phyloP scores from a whole-genome alignment of 1,140 invertebrate species.

The Atta colombica region DNA sequence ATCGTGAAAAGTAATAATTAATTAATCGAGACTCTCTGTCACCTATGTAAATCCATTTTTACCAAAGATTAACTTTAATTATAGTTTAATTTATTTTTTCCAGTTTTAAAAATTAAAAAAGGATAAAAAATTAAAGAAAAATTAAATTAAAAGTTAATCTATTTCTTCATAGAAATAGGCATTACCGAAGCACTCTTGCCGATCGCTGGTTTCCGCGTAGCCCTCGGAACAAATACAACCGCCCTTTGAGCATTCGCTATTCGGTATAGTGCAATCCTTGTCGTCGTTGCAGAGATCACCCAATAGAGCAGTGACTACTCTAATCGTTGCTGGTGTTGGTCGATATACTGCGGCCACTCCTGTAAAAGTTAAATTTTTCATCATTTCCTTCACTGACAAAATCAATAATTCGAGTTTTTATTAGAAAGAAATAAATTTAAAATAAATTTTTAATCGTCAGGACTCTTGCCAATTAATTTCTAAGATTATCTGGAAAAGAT shows the following conservation, averaged over 20 bases:
- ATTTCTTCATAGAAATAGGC: too few species aligned
- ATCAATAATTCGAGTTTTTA: background rate
- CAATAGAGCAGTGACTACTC: slow-evolving; percentile 90
- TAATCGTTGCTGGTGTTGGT: slow-evolving; percentile 90
- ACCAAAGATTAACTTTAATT: too few species aligned
- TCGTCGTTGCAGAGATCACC: slow-evolving; percentile 92
- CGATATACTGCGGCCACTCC: slow-evolving; percentile 86
- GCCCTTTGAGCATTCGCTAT: slow-evolving; percentile 90
- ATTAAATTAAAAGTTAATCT: too few species aligned
- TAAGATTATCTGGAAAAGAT: background rate
- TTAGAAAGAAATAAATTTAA: too few species aligned
- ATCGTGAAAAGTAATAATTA: background rate
- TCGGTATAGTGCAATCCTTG: slow-evolving; percentile 90
- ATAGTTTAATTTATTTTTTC: too few species aligned
- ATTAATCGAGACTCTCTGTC: background rate
- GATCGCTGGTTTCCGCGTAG: slow-evolving; percentile 89
- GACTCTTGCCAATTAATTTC: background rate
- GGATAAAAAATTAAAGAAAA: too few species aligned
- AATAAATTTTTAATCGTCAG: background rate
- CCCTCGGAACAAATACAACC: slow-evolving; percentile 91
- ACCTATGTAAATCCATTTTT: background rate
- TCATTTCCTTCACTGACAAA: background rate
- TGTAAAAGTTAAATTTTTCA: slow-evolving; percentile 54
- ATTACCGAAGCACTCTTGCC: slow-evolving; percentile 91
- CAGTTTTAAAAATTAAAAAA: too few species aligned